Conservation (phyloP, 1,140 invertebrate genomes). For the Drosophila jambulina region DNA sequence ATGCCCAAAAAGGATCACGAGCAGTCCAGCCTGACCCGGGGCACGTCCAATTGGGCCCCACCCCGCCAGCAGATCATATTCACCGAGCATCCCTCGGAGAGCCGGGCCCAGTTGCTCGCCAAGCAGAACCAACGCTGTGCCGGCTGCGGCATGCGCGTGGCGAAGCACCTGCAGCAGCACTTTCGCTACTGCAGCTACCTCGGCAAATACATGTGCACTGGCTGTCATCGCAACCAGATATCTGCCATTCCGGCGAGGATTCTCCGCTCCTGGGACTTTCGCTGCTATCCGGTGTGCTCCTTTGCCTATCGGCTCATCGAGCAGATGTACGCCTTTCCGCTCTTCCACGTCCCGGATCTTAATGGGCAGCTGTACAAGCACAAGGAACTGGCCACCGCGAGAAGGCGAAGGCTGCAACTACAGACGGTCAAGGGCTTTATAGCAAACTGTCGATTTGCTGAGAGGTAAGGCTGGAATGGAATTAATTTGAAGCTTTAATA, state of each 20-base stretch:
- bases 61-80: conserved; percentile 94
- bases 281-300: conserved; percentile 90
- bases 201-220: conserved; percentile 95
- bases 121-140: conserved; percentile 94
- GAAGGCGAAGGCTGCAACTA: conserved; percentile 88
- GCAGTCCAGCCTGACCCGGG: conserved; percentile 86
- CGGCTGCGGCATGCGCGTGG: conserved; percentile 93
- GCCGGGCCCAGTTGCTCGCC: conserved; percentile 88
- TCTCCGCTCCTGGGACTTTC: conserved; percentile 87
- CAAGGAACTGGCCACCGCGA: conserved; percentile 87
- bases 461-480: conserved; percentile 85
- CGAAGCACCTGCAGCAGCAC: conserved; percentile 89
- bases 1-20: conserved; percentile 84
- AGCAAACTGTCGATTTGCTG: conserved; percentile 88
- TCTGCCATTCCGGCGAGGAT: conserved; percentile 92
- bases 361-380: conserved; percentile 90
- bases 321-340: conserved; percentile 91
- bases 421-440: conserved; percentile 90
- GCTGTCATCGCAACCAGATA: conserved; percentile 92
- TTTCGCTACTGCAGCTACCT: conserved; percentile 94
- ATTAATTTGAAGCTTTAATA: not conserved
- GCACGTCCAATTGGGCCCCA: conserved; percentile 93
- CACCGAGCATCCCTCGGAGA: conserved; percentile 89
- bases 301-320: conserved; percentile 92
- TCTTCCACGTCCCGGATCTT: conserved; percentile 91